These are phyloP conservation scores for Mimachlamys varia DNA, from an alignment of 2,888 invertebrate genomes.

Conservation along the genomic window DNA sequence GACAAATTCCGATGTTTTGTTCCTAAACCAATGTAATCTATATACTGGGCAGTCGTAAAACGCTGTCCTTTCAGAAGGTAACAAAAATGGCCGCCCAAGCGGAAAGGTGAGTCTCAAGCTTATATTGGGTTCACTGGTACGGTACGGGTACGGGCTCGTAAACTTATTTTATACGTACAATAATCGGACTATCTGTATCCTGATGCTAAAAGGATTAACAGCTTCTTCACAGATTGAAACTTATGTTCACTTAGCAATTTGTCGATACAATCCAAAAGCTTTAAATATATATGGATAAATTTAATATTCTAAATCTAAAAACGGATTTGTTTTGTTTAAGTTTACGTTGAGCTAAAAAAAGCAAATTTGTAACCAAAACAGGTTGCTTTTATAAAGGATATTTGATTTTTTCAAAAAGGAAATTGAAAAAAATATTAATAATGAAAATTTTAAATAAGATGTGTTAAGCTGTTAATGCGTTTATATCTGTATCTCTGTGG, in stretches of 20 bases:
- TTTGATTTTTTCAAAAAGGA: too few relatives aligned
- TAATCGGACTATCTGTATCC: neutral
- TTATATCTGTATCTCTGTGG: neutral
- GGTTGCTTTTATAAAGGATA: too few relatives aligned
- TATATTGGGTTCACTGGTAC: neutral
- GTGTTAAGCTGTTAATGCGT: neutral
- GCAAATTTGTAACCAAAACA: too few relatives aligned
- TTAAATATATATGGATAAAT: too few relatives aligned
- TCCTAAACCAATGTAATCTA: neutral
- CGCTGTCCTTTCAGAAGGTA: neutral
- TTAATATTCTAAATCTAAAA: neutral
- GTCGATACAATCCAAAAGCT: too few relatives aligned
- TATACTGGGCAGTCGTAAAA: neutral
- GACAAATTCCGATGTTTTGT: conserved; percentile 9
- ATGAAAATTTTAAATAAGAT: neutral
- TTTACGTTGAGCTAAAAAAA: neutral
- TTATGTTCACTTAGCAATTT: neutral
- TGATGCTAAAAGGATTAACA: neutral
- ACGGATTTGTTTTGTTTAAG: neutral
- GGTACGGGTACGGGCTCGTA: neutral
- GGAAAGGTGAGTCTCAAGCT: neutral
- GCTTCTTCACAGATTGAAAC: neutral
- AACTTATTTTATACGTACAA: conserved; percentile 3
- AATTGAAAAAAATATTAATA: neutral
- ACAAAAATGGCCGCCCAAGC: neutral